phyloP scores from a whole-genome alignment of 2,888 invertebrate genomes.

The Rhingia rostrata region DNA sequence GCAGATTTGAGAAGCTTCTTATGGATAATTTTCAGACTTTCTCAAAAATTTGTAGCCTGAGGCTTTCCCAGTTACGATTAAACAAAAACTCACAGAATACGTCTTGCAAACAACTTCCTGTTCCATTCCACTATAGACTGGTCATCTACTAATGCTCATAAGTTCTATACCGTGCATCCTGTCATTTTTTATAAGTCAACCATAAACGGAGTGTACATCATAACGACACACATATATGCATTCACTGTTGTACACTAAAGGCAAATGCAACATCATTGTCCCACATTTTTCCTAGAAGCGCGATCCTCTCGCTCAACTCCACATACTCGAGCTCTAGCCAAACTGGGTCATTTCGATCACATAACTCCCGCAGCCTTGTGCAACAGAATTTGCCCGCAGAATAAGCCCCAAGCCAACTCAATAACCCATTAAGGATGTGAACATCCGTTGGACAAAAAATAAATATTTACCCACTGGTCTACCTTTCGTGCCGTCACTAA shows the following conservation, averaged over 20 bases:
- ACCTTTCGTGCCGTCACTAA: slow-evolving; percentile 56
- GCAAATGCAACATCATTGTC: slow-evolving; percentile 16
- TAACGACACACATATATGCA: neutral
- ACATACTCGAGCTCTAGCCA: neutral
- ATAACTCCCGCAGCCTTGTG: slow-evolving; percentile 60
- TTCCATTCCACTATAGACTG: too few species aligned
- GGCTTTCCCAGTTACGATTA: too few species aligned
- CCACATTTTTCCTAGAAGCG: slow-evolving; percentile 5
- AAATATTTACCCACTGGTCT: slow-evolving; percentile 68
- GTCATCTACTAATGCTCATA: too few species aligned
- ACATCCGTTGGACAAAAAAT: slow-evolving; percentile 67
- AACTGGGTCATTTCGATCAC: slow-evolving; percentile 66
- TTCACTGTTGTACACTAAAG: neutral
- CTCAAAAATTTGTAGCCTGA: too few species aligned
- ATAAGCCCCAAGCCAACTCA: slow-evolving; percentile 7
- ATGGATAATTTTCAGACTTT: too few species aligned
- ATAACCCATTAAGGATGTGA: slow-evolving; percentile 65
- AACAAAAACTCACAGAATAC: too few species aligned
- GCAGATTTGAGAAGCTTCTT: too few species aligned
- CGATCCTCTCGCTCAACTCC: slow-evolving; percentile 2
- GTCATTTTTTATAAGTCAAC: too few species aligned
- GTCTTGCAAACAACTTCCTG: too few species aligned
- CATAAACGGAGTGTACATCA: neutral
- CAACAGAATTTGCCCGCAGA: slow-evolving; percentile 4
- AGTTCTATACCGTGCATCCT: too few species aligned